Evolutionary conservation across 1,140 invertebrate species (phyloP), one percentile per base, ranked within the genome.

Genomic region (Caenorhabditis remanei): DNA sequence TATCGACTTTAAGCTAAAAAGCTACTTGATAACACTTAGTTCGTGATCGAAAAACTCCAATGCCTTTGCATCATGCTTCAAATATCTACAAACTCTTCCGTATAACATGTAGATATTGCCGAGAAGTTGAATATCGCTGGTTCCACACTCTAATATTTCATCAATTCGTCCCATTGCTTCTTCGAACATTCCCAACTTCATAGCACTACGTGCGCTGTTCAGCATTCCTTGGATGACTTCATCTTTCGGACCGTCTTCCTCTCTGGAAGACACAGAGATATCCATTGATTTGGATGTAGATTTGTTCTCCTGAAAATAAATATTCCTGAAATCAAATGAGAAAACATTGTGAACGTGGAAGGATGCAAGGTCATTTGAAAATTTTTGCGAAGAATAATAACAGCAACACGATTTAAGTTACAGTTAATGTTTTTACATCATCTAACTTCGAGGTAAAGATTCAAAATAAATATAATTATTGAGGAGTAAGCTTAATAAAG

Each of bases 51-150:
- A 79, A 50, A 50, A 79, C 46, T 50, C 46, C 7, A 79, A 14
- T 4, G 71, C 71, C 46, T 53, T 79, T 1, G 43, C 46, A 24
- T 79, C 71, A 32, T 50, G 71, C 21, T 79, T 79, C 46, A 79
- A 43, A 50, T 50, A n/a, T 13, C 71, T 50, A n/a, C 46, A 50
- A 2, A 79, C 46, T 79, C 71, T 79, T 50, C 71, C 71, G 21
- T 79, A 79, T n/a, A 53, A 79, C 71, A 79, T 79, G 46, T 79
- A 79, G 71, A 79, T 79, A 24, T n/a, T 79, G 8, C 71, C 71
- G n/a, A 79, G 71, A 21, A 79, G 46, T 32, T 79, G 43, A 14
- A 79, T 43, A 79, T 79, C 40, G 19, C 4, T 50, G 6, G 71
- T 79, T 21, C 46, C 46, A n/a, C 7, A 46, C 4, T 79, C 71